These are phyloP conservation scores for Rhinopomastus cyanomelas DNA, from an alignment of 2,113 vertebrate species.

Conservation along the genomic window DNA sequence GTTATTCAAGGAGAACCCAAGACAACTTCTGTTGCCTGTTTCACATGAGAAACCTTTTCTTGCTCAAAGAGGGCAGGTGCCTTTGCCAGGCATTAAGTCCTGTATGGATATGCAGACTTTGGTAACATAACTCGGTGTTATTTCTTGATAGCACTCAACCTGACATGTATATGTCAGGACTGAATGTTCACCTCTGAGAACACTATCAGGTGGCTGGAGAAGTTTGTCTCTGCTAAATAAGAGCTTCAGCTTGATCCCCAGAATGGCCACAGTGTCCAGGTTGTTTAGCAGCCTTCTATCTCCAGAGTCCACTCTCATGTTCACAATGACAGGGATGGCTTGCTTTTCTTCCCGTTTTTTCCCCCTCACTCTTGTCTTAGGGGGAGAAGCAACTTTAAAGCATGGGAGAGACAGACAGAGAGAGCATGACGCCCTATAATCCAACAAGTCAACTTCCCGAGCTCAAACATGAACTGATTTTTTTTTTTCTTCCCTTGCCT, in stretches of 20 bases:
- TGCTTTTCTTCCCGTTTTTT: constrained; percentile 25
- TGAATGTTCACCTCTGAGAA: background rate
- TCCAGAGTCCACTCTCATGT: background rate
- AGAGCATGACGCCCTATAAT: constrained; percentile 75
- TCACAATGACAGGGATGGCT: background rate
- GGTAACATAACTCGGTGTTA: background rate
- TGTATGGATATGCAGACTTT: background rate
- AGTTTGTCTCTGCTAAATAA: background rate
- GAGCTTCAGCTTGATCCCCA: background rate
- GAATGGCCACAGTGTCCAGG: background rate
- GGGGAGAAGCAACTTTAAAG: constrained; percentile 71
- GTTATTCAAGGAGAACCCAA: background rate
- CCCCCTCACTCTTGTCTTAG: constrained; percentile 29
- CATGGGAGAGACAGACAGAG: constrained; percentile 68
- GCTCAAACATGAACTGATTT: constrained; percentile 89
- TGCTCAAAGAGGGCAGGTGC: background rate
- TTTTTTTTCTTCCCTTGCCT: constrained; percentile 74
- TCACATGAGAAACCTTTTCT: background rate
- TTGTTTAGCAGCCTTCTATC: background rate
- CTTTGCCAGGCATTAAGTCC: background rate
- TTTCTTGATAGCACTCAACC: background rate
- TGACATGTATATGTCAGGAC: no score
- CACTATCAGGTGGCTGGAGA: background rate
- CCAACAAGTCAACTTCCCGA: constrained; percentile 90
- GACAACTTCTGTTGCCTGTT: background rate